phyloP scores from a whole-genome alignment of 2,113 vertebrate species.

The Syngnathoides biaculeatus region DNA sequence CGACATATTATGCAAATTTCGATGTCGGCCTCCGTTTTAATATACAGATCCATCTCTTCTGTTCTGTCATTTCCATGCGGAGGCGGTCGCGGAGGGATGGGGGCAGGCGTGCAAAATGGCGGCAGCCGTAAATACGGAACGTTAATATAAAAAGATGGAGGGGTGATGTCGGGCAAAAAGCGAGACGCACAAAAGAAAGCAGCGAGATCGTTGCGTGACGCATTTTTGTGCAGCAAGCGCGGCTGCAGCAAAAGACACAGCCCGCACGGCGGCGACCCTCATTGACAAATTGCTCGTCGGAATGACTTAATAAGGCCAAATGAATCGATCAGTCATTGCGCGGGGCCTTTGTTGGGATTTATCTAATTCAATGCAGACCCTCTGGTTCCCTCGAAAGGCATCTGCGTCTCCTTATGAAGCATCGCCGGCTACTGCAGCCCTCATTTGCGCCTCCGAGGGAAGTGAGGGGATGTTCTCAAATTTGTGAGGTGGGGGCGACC shows the following conservation, averaged over 20 bases:
- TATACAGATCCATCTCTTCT: slow-evolving; percentile 99
- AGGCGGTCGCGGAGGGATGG: slow-evolving; percentile 58
- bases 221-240: slow-evolving; percentile 34
- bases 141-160: slow-evolving; percentile 13
- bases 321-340: slow-evolving; percentile 67
- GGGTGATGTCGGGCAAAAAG: slow-evolving; percentile 40
- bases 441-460: not conserved
- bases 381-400: slow-evolving; percentile 50
- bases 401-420: slow-evolving; percentile 66
- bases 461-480: not conserved
- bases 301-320: slow-evolving; percentile 66
- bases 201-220: slow-evolving; percentile 37
- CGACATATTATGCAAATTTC: slow-evolving; percentile 99
- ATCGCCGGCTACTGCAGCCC: slow-evolving; percentile 51
- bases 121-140: slow-evolving; percentile 20
- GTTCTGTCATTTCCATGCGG: slow-evolving; percentile 96
- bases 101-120: slow-evolving; percentile 36
- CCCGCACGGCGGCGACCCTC: slow-evolving; percentile 31
- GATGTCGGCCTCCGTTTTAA: slow-evolving; percentile 98
- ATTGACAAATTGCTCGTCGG: slow-evolving; percentile 59
- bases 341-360: slow-evolving; percentile 41
- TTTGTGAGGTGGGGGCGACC: not conserved
- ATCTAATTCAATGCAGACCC: slow-evolving; percentile 60
- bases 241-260: slow-evolving; percentile 17
- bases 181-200: slow-evolving; percentile 33